Evolutionary conservation across 2,888 invertebrate species (phyloP).

Genomic region (Drosophila kambysellisi): DNA sequence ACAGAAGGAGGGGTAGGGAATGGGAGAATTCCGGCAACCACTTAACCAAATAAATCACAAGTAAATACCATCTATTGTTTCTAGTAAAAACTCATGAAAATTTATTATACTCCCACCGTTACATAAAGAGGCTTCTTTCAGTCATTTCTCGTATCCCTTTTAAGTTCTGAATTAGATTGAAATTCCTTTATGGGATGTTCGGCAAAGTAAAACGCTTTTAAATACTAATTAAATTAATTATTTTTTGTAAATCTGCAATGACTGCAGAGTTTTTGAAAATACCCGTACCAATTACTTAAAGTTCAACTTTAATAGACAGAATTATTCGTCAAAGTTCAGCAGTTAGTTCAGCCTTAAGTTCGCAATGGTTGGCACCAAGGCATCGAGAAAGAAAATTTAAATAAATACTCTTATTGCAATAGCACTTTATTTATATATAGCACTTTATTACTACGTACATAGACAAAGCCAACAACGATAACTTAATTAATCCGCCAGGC

Average conservation of each 20-base stretch:
- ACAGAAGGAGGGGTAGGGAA: neutral
- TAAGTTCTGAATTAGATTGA: conserved; percentile 7
- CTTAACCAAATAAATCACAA: conserved; percentile 76
- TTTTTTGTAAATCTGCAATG: neutral
- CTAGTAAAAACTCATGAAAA: conserved; percentile 70
- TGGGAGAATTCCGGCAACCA: conserved; percentile 48
- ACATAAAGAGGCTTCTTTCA: conserved; percentile 33
- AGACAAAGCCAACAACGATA: conserved; percentile 56
- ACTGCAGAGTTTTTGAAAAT: too few species aligned
- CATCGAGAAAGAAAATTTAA: conserved; percentile 46
- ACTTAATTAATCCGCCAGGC: conserved; percentile 43
- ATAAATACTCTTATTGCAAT: conserved; percentile 55
- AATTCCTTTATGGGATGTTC: conserved; percentile 7
- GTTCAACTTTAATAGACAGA: neutral
- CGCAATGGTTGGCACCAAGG: neutral
- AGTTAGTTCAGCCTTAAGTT: neutral
- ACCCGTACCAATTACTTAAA: neutral
- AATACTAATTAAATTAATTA: conserved; percentile 34
- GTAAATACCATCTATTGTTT: conserved; percentile 78
- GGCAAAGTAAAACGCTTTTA: conserved; percentile 15
- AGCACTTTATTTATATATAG: conserved; percentile 47
- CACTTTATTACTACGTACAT: neutral
- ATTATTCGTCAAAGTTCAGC: neutral
- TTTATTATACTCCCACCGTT: conserved; percentile 57
- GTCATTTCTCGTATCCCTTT: conserved; percentile 25